These are phyloP conservation scores for Carassius gibelio DNA, from an alignment of 2,113 vertebrate genomes.

Conservation along the genomic window DNA sequence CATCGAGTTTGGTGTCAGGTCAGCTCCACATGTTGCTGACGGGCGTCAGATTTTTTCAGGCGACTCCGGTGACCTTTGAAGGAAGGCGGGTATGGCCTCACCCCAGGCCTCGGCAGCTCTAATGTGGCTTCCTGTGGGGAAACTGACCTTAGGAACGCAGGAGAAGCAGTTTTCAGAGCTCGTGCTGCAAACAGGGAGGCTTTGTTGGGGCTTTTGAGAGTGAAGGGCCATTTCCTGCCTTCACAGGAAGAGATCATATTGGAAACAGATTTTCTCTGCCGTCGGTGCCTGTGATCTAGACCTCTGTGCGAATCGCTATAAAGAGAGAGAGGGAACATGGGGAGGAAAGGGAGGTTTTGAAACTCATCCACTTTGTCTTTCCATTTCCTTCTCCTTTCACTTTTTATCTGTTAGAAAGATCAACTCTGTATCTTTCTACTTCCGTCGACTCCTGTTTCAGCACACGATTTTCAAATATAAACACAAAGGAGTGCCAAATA, in stretches of 20 bases:
- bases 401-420: constrained; percentile 49
- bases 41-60: neutral
- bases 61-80: constrained; percentile 30
- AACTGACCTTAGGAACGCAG: constrained; percentile 26
- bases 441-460: constrained; percentile 3
- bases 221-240: constrained; percentile 78
- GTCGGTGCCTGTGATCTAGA: constrained; percentile 67
- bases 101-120: neutral
- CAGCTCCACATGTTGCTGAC: constrained; percentile 39
- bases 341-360: constrained; percentile 56
- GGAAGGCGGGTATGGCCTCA: neutral
- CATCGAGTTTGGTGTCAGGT: constrained; percentile 3
- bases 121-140: constrained; percentile 37
- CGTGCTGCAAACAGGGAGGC: constrained; percentile 63
- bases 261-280: constrained; percentile 81
- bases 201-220: constrained; percentile 78
- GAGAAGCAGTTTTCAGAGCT: constrained; percentile 15
- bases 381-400: constrained; percentile 30
- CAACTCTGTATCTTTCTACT: constrained; percentile 10
- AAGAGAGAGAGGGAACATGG: constrained; percentile 36
- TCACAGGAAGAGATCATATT: constrained; percentile 83
- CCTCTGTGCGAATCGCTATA: constrained; percentile 64
- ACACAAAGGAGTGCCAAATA: constrained; percentile 21
- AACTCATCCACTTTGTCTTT: constrained; percentile 66
- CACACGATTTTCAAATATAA: constrained; percentile 8